Base-by-base conservation (phyloP, 2,888 invertebrate species). In the Eretmocerus hayati region DNA sequence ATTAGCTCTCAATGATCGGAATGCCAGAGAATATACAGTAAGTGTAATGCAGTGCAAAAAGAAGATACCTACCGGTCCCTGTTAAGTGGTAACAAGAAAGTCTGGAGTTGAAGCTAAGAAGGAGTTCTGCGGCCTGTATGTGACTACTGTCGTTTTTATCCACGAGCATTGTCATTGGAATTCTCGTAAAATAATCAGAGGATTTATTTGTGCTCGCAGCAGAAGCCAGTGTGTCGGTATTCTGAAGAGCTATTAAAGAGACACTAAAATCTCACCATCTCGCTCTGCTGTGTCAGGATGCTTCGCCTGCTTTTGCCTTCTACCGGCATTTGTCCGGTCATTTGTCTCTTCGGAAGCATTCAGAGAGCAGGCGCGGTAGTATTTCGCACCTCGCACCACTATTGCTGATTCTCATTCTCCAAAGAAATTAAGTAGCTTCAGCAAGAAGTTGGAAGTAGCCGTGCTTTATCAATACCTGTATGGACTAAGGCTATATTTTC, bases 151-250 rank as follows among this genome's bases (percentile, higher is more conserved):
- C 65, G 66, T 68, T 66, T 65, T 66, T 64, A 65, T 62, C 26
- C 18, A 11, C 35, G 11, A 62, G 67, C 60, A 70, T 67, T 65
- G 67, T 69, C 66, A 63, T 64, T 58, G 66, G 63, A 67, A 67
- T 69, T 64, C 67, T 70, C 67, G 63, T 69, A 68, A 70, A 69
- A 70, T 69, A 69, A 70, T 69, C 68, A 68, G 68, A 66, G 60
- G 63, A 57, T 53, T 55, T 60, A 20, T 33, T 21, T 21, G 18
- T 13, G 33, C 36, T 33, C 52, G 22, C 32, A 32, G 18, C 39
- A 56, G 62, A 60, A 62, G 61, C 60, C 57, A 58, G 60, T 55
- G 59, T 60, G 62, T 63, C 61, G 66, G 65, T 63, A 66, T 65
- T 69, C 67, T 66, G 67, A 66, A 66, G 65, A 62, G 56, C 65